Conservation (phyloP, 2,888 invertebrate species). For the Lepidochrysops patricia region DNA sequence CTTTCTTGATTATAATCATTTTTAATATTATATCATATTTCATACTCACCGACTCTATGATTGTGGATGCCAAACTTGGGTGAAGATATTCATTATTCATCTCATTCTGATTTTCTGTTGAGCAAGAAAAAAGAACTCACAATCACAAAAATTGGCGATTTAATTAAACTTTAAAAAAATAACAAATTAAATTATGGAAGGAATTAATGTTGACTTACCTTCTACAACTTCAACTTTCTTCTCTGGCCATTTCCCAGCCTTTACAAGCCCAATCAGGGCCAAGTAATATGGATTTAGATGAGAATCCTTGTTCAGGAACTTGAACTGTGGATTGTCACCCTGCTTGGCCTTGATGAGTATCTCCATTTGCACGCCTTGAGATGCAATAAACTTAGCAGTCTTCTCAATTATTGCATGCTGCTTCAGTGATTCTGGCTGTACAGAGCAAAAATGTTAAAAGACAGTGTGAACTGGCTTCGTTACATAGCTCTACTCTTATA, state of each 20-base stretch:
- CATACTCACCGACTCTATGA: slow-evolving; percentile 81
- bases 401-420: slow-evolving; percentile 96
- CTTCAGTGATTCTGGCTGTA: slow-evolving; percentile 89
- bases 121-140: not conserved
- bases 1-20: no score
- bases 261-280: slow-evolving; percentile 70
- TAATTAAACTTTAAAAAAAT: not conserved
- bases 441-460: slow-evolving; percentile 19
- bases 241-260: slow-evolving; percentile 58
- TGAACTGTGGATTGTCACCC: slow-evolving; percentile 92
- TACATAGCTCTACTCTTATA: no score
- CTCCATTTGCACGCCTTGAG: slow-evolving; percentile 98
- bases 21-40: no score
- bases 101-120: slow-evolving; percentile 68
- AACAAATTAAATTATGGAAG: not conserved
- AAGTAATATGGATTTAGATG: slow-evolving; percentile 91
- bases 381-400: slow-evolving; percentile 90
- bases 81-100: slow-evolving; percentile 83
- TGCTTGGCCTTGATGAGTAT: slow-evolving; percentile 98
- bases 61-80: slow-evolving; percentile 81
- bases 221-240: slow-evolving; percentile 44
- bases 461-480: no score
- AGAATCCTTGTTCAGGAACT: slow-evolving; percentile 92
- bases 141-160: no score
- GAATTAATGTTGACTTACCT: slow-evolving; percentile 33